A percentile compares a stretch with the other conserved stretches of the same genome.
These are phyloP conservation scores for Schizotus pectinicornis DNA, from an alignment of 2,888 invertebrate species.

Conservation along the genomic window DNA sequence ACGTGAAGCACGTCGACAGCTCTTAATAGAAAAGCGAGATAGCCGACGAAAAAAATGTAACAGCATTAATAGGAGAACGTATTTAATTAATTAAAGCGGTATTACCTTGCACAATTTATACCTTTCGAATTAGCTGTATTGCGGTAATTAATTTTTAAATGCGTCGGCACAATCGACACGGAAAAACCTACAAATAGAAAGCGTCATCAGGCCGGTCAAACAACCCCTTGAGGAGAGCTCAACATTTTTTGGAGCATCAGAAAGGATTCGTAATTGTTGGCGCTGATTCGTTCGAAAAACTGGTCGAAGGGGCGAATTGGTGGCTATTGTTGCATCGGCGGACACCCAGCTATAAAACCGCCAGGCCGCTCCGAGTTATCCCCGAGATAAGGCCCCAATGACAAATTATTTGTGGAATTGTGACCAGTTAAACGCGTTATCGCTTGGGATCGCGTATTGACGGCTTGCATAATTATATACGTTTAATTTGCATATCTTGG, in stretches of 20 bases:
- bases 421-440: constrained; percentile 37
- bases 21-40: constrained; percentile 15
- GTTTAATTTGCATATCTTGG: constrained; percentile 38
- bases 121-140: constrained; percentile 23
- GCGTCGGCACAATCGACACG: background rate
- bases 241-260: no score
- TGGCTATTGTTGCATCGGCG: constrained; percentile 4
- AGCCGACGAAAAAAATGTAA: constrained; percentile 10
- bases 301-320: background rate
- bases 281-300: no score
- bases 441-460: constrained; percentile 38
- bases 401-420: constrained; percentile 43
- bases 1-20: constrained; percentile 1
- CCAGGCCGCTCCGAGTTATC: constrained; percentile 28
- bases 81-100: constrained; percentile 28
- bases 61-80: constrained; percentile 16
- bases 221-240: no score
- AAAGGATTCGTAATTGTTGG: no score
- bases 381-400: constrained; percentile 34
- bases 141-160: constrained; percentile 27
- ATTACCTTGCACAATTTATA: constrained; percentile 27
- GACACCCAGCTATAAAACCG: constrained; percentile 19
- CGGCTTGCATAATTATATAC: constrained; percentile 37
- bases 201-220: no score
- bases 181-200: no score